Evolutionary conservation across 2,113 vertebrate genomes (phyloP).

Genomic region (Polyodon spathula): DNA sequence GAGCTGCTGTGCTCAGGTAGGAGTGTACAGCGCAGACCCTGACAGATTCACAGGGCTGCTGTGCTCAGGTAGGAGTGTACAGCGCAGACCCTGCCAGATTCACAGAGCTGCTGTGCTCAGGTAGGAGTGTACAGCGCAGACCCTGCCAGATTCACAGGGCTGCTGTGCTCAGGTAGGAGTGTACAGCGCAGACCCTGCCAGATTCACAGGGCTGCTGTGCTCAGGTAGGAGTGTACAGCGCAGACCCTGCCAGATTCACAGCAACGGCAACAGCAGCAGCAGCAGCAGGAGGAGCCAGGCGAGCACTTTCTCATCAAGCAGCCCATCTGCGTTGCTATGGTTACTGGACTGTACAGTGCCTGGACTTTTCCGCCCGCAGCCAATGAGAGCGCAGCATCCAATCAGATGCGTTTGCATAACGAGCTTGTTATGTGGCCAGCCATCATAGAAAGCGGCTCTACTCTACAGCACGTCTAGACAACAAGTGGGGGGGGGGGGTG

Average conservation of each 20-base stretch:
- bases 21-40: too few relatives aligned
- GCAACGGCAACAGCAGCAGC: neutral
- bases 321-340: conserved; percentile 65
- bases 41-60: too few relatives aligned
- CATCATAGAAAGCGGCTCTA: conserved; percentile 53
- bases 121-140: neutral
- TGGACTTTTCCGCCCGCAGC: conserved; percentile 44
- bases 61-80: too few relatives aligned
- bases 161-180: too few relatives aligned
- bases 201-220: too few relatives aligned
- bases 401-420: conserved; percentile 68
- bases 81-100: too few relatives aligned
- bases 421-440: conserved; percentile 62
- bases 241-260: too few relatives aligned
- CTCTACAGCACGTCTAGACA: conserved; percentile 61
- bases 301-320: conserved; percentile 51
- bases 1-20: too few relatives aligned
- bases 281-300: conserved; percentile 46
- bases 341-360: conserved; percentile 61
- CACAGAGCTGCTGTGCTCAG: too few relatives aligned
- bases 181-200: too few relatives aligned
- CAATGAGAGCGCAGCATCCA: conserved; percentile 59
- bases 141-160: neutral
- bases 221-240: too few relatives aligned
- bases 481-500: conserved; percentile 46